Evolutionary conservation across 2,113 vertebrate species (phyloP).

Genomic region (Fregata magnificens): DNA sequence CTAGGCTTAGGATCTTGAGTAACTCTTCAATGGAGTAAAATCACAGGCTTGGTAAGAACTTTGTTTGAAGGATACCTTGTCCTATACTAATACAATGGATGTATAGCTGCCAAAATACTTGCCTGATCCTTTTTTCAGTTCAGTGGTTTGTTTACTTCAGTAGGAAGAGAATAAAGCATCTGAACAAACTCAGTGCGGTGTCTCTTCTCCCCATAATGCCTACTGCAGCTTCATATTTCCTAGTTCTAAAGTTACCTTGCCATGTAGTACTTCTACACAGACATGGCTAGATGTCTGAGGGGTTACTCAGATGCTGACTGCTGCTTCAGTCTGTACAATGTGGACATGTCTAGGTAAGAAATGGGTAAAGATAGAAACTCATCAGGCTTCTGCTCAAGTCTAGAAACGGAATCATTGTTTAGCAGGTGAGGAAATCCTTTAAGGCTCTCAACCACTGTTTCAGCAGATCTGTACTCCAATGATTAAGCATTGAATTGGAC

Average conservation of each 20-base stretch:
- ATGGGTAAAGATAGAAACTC: background rate
- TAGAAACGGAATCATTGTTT: background rate
- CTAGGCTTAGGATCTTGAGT: background rate
- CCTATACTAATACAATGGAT: background rate
- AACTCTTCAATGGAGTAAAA: background rate
- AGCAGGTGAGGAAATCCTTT: background rate
- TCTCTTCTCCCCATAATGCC: background rate
- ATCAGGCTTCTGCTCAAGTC: background rate
- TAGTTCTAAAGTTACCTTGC: background rate
- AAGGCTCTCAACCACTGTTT: background rate
- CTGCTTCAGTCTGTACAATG: background rate
- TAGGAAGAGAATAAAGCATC: background rate
- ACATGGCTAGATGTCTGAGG: background rate
- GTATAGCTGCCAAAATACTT: background rate
- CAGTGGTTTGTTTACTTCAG: background rate
- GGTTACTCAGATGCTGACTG: background rate
- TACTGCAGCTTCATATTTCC: background rate
- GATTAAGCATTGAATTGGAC: background rate
- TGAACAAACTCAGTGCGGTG: background rate
- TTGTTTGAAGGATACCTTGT: background rate
- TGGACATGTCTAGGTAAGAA: background rate
- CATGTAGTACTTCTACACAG: background rate
- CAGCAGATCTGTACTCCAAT: background rate
- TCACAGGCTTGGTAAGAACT: background rate
- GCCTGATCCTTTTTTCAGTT: background rate